Evolutionary conservation across 2,113 vertebrate genomes (phyloP).

Genomic region (Oncorhynchus kisutch): DNA sequence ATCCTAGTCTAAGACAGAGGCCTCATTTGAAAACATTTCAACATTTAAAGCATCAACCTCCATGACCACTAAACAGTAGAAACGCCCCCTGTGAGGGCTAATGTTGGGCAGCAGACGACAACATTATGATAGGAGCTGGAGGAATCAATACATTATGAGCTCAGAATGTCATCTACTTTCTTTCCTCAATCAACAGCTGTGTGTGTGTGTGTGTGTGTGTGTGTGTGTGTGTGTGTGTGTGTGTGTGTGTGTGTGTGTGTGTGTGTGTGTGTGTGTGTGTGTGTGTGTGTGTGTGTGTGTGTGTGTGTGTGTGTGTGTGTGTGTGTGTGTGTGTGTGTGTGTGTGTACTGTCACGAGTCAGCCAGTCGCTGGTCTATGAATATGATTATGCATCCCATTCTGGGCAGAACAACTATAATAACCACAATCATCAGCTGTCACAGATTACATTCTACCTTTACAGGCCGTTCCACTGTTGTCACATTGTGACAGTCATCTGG

Average conservation of each 20-base stretch:
- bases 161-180: constrained; percentile 65
- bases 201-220: too few relatives aligned
- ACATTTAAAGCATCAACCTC: not conserved
- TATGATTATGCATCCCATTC: constrained; percentile 71
- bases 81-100: not conserved
- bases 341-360: not conserved
- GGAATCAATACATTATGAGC: constrained; percentile 72
- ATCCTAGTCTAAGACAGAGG: not conserved
- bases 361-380: constrained; percentile 64
- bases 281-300: too few relatives aligned
- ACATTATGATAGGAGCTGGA: constrained; percentile 58
- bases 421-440: constrained; percentile 53
- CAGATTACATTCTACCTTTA: constrained; percentile 50
- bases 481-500: constrained; percentile 41
- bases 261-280: too few relatives aligned
- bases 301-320: too few relatives aligned
- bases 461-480: constrained; percentile 32
- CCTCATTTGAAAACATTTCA: too few relatives aligned
- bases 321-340: too few relatives aligned
- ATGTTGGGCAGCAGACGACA: constrained; percentile 42
- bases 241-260: too few relatives aligned
- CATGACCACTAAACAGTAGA: constrained; percentile 16
- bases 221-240: not conserved
- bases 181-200: constrained; percentile 53
- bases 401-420: constrained; percentile 49